These are phyloP conservation scores for Coccyzus lansbergi DNA, from an alignment of 2,797 vertebrate genomes.

Conservation along the genomic window DNA sequence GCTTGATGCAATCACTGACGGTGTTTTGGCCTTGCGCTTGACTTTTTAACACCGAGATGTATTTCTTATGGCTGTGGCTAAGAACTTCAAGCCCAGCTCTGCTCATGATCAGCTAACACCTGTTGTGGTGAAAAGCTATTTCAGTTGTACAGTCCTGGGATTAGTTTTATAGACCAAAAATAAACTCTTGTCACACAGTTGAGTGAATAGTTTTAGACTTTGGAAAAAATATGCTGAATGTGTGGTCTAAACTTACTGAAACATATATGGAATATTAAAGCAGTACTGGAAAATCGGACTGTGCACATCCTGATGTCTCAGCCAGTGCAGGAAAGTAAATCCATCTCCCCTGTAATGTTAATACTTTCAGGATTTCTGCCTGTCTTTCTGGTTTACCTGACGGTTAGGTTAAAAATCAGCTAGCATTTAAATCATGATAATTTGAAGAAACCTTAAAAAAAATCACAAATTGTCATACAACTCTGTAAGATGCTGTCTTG, in stretches of 20 bases:
- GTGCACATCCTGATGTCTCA: background rate
- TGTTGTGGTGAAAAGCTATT: constrained; percentile 65
- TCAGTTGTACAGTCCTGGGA: constrained; percentile 28
- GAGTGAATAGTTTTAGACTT: constrained; percentile 21
- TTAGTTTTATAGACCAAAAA: constrained; percentile 66
- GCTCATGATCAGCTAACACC: constrained; percentile 56
- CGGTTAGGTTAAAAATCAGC: background rate
- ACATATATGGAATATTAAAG: constrained; percentile 4
- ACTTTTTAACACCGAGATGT: constrained; percentile 39
- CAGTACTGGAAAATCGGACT: background rate
- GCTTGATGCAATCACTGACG: constrained; percentile 10
- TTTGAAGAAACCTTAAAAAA: background rate
- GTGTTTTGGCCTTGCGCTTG: constrained; percentile 51
- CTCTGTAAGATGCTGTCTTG: background rate
- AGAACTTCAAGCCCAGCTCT: constrained; percentile 41
- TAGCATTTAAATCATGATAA: background rate
- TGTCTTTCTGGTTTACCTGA: background rate
- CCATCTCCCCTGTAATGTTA: background rate
- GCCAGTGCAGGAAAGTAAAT: background rate
- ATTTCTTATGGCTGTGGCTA: constrained; percentile 33
- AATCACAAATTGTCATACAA: background rate
- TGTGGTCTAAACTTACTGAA: constrained; percentile 38
- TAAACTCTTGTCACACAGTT: constrained; percentile 39
- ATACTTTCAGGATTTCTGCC: background rate
- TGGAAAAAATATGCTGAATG: background rate